Percentiles rank a stretch among this genome's conserved stretches.
phyloP scores from a whole-genome alignment of 2,797 vertebrate genomes.

The Coregonus ussuriensis region DNA sequence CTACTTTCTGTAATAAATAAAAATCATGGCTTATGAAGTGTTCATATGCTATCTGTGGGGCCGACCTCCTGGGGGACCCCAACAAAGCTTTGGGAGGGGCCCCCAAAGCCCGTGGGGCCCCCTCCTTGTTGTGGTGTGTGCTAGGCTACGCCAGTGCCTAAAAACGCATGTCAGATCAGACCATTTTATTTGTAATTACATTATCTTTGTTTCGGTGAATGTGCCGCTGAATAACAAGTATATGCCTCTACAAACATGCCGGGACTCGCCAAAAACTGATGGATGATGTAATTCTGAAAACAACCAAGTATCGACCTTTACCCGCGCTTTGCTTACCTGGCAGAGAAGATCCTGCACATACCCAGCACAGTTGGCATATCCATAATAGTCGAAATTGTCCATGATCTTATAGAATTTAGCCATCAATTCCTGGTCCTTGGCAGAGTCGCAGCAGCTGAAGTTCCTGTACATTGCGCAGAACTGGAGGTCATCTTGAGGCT shows the following conservation, averaged over 20 bases:
- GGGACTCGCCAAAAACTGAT: not conserved
- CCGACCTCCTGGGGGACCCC: no score
- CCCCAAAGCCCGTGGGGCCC: no score
- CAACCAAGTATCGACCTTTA: constrained; percentile 47
- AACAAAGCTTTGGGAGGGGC: no score
- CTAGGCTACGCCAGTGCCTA: not conserved
- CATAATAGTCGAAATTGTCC: constrained; percentile 71
- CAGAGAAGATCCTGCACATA: constrained; percentile 89
- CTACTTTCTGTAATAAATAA: no score
- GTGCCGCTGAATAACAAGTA: not conserved
- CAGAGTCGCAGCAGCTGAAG: constrained; percentile 89
- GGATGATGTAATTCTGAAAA: not conserved
- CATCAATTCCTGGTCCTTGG: constrained; percentile 81
- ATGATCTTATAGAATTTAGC: constrained; percentile 79
- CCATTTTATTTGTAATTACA: not conserved
- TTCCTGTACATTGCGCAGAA: constrained; percentile 87
- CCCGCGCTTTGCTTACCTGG: constrained; percentile 78
- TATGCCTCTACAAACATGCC: not conserved
- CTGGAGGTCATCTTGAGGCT: constrained; percentile 76
- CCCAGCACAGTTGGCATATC: constrained; percentile 79
- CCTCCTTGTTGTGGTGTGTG: no score
- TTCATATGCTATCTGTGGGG: no score
- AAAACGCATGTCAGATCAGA: not conserved
- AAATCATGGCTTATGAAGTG: no score
- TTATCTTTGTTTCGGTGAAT: not conserved